These are phyloP conservation scores for Argyresthia goedartella DNA, from an alignment of 2,888 invertebrate genomes.

Conservation along the genomic window DNA sequence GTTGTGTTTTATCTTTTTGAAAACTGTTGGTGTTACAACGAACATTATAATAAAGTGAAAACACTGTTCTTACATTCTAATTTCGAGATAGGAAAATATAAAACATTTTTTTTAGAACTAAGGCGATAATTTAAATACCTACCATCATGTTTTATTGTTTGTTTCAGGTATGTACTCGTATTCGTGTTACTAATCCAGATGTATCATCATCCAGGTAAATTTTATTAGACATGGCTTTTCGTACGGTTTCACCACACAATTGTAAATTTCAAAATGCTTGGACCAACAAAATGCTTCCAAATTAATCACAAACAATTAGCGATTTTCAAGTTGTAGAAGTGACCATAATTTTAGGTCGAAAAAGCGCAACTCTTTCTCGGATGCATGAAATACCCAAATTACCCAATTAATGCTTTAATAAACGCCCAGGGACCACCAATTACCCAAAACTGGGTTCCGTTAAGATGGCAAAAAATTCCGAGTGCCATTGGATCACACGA, in stretches of 20 bases:
- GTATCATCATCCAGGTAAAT: background rate
- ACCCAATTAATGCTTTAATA: background rate
- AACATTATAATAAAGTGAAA: no score
- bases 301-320: background rate
- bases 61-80: no score
- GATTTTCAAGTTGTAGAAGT: background rate
- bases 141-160: background rate
- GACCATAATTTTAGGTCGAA: background rate
- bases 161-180: slow-evolving; percentile 1
- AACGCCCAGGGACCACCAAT: background rate
- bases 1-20: no score
- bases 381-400: background rate
- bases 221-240: background rate
- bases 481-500: background rate
- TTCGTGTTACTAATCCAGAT: background rate
- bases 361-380: background rate
- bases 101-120: no score
- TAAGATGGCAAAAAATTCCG: background rate
- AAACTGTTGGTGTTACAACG: no score
- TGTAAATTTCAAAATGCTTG: background rate
- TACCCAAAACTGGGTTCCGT: background rate
- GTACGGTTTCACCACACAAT: no score
- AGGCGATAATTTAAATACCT: no score
- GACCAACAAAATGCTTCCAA: background rate
- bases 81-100: no score